A percentile compares a stretch with the other conserved stretches of the same genome.
phyloP scores from a whole-genome alignment of 2,113 vertebrate species.

The Oceanodroma tethys region DNA sequence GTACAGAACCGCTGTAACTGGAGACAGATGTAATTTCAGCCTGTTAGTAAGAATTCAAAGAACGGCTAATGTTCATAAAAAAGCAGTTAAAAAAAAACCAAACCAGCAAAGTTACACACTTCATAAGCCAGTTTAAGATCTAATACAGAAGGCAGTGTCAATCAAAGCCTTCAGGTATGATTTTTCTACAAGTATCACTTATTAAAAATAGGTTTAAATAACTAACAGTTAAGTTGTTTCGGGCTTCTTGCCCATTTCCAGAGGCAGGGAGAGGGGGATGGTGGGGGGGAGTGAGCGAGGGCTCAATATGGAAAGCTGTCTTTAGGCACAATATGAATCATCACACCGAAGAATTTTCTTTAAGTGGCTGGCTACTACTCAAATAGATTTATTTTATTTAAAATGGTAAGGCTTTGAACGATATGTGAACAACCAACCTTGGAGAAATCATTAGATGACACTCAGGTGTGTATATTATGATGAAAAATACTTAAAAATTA shows the following conservation, averaged over 20 bases:
- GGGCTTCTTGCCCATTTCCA: neutral
- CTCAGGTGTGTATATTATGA: neutral
- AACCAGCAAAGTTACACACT: neutral
- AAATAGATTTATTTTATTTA: neutral
- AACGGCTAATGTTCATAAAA: neutral
- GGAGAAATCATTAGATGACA: neutral
- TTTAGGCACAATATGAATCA: constrained; percentile 20
- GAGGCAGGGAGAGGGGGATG: neutral
- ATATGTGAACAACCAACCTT: neutral
- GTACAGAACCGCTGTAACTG: neutral
- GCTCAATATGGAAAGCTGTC: constrained; percentile 9
- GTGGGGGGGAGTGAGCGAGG: neutral
- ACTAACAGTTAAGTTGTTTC: neutral
- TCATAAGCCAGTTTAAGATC: neutral
- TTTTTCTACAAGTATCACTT: neutral
- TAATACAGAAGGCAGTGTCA: neutral
- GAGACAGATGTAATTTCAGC: neutral
- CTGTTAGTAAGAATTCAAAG: neutral
- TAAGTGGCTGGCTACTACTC: neutral
- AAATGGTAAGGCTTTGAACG: neutral
- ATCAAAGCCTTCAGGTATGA: neutral
- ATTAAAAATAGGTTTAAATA: neutral
- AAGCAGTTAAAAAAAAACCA: neutral
- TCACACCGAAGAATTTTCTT: neutral
- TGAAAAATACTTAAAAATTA: neutral